These are phyloP conservation scores for Oreohelix idahoensis DNA, from an alignment of 1,140 invertebrate species.

Conservation along the genomic window DNA sequence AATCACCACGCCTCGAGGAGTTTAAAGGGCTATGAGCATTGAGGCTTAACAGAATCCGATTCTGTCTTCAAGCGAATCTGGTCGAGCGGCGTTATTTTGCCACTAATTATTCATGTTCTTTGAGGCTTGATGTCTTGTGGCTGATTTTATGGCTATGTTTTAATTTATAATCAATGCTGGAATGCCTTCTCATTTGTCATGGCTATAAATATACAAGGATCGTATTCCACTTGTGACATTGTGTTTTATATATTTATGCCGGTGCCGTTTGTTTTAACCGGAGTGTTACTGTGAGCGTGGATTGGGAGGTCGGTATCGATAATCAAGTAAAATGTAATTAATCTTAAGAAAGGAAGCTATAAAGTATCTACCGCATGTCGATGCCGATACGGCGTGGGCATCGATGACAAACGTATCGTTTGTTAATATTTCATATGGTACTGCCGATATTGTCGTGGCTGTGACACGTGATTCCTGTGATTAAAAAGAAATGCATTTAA, in stretches of 20 bases:
- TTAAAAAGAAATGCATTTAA: no score
- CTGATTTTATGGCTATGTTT: not conserved
- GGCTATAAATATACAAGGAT: constrained; percentile 10
- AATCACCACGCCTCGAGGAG: not conserved
- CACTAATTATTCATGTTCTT: constrained; percentile 10
- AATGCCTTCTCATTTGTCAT: constrained; percentile 12
- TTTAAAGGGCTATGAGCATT: not conserved
- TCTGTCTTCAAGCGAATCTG: not conserved
- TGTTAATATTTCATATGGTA: not conserved
- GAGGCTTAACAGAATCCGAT: not conserved
- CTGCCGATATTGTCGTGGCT: no score
- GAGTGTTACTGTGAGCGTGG: not conserved
- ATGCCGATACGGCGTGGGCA: not conserved
- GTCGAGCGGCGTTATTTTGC: not conserved
- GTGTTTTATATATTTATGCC: not conserved
- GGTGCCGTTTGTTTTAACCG: not conserved
- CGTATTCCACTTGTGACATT: not conserved
- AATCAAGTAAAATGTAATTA: not conserved
- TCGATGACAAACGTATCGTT: not conserved
- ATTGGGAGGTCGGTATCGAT: not conserved
- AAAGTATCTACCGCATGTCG: not conserved
- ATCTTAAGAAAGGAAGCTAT: not conserved
- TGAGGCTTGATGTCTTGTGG: constrained; percentile 13
- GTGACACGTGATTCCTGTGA: no score
- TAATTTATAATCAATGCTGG: not conserved